Conservation (phyloP, 2,888 invertebrate species). For the Sesamia inferens region DNA sequence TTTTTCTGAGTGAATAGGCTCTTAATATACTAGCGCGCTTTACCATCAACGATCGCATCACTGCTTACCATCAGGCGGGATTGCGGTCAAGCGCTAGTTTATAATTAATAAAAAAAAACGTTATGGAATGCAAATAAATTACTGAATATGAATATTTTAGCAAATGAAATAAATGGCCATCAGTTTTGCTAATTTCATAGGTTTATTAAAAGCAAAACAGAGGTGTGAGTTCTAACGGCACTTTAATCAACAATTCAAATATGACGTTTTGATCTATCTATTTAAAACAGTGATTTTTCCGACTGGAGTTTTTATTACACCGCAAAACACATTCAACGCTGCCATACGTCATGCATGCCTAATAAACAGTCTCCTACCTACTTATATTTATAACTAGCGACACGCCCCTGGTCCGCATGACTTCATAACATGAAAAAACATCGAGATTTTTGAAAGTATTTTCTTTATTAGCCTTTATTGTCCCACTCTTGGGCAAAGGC, state of each 20-base stretch:
- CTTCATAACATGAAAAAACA: neutral
- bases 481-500: neutral
- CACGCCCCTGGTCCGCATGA: neutral
- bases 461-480: neutral
- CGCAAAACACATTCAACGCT: slow-evolving; percentile 15
- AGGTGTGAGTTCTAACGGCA: neutral
- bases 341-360: slow-evolving; percentile 18
- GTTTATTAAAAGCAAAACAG: too few species aligned
- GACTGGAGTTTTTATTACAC: slow-evolving; percentile 10
- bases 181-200: too few species aligned
- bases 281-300: too few species aligned
- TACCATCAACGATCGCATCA: too few species aligned
- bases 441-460: neutral
- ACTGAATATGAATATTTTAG: too few species aligned
- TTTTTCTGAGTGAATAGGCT: too few species aligned
- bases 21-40: too few species aligned
- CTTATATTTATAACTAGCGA: slow-evolving; percentile 16
- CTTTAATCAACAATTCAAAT: neutral
- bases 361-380: slow-evolving; percentile 14
- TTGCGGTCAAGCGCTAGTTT: too few species aligned
- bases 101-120: too few species aligned
- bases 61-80: too few species aligned
- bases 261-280: neutral
- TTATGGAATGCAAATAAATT: too few species aligned
- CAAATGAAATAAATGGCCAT: too few species aligned